Base-by-base conservation (phyloP, 2,113 vertebrate species). In the Platichthys flesus region DNA sequence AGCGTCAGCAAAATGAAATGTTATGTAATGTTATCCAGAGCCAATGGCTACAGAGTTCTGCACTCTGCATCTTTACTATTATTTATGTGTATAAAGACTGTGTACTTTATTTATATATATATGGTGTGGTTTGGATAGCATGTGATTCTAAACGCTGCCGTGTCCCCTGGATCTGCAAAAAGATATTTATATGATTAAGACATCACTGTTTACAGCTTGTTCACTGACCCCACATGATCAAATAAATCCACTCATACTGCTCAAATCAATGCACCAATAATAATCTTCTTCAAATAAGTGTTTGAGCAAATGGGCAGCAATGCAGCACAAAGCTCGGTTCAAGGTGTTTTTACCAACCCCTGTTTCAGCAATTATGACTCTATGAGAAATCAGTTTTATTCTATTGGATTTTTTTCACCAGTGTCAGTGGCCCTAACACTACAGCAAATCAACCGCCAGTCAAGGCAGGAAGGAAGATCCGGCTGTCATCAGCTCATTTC, bases 401-500 rank as follows among this genome's bases (percentile, higher is more conserved):
- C 9, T 60, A 2, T 40, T 5, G 3, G 4, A 16, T 13, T 5
- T 71, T 20, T 18, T 18, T 45, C 13, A 1, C 10, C 40, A 0
- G 24, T 18, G 6, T 56, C 1, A 21, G 37, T 6, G 5, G 49
- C 49, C 3, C 1, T 1, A 23, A 72, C 68, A 45, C 28, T 47
- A 18, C 62, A 40, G 26, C 21, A 12, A 18, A 24, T 18, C 37
- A 62, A 40, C 9, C 47, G 24, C 16, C 51, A 21, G 14, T 68
- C 52, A 64, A 60, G 55, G 58, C 58, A 26, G 59, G 45, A 1
- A 24, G 60, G 60, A 42, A 15, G 71, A 62, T 40, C 49, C 12
- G 52, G 5, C 77, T 80, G 77, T 84, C 82, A 60, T 72, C 82
- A 47, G 82, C 77, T 79, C 52, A 18, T 71, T 72, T 8, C 58